Percentiles rank a stretch among this genome's conserved stretches.
These are phyloP conservation scores for Scyliorhinus canicula DNA, from an alignment of 2,797 vertebrate species.

Conservation along the genomic window DNA sequence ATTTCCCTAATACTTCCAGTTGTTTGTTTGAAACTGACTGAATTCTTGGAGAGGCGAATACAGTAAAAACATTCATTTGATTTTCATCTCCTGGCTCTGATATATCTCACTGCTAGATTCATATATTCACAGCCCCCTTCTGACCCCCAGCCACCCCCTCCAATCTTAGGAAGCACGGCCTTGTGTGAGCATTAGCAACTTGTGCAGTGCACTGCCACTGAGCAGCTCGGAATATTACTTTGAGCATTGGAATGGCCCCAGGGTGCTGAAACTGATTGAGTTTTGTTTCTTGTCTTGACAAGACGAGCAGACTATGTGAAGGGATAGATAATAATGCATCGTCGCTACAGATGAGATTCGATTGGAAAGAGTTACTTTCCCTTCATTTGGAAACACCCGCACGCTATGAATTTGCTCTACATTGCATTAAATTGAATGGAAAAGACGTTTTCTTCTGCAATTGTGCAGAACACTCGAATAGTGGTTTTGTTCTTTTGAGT, in stretches of 20 bases:
- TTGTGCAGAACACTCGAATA: neutral
- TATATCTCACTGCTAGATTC: conserved; percentile 49
- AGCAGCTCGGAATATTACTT: conserved; percentile 61
- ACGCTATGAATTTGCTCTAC: neutral
- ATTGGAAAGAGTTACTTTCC: conserved; percentile 47
- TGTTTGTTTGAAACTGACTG: neutral
- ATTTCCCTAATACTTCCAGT: too few species aligned
- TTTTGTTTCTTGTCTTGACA: conserved; percentile 70
- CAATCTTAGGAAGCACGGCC: conserved; percentile 46
- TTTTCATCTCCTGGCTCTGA: conserved; percentile 44
- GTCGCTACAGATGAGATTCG: conserved; percentile 50
- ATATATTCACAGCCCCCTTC: conserved; percentile 51
- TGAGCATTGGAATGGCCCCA: conserved; percentile 58
- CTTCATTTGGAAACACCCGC: conserved; percentile 42
- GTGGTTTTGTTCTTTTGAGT: neutral
- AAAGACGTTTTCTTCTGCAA: neutral
- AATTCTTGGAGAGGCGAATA: neutral
- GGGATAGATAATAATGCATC: conserved; percentile 49
- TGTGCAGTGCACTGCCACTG: conserved; percentile 45
- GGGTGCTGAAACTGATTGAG: conserved; percentile 64
- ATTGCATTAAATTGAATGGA: neutral
- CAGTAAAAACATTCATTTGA: conserved; percentile 47
- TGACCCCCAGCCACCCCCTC: too few species aligned
- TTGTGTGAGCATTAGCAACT: conserved; percentile 49
- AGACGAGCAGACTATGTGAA: conserved; percentile 55